Evolutionary conservation across 2,113 vertebrate species (phyloP).

Genomic region (Glaucidium brasilianum): DNA sequence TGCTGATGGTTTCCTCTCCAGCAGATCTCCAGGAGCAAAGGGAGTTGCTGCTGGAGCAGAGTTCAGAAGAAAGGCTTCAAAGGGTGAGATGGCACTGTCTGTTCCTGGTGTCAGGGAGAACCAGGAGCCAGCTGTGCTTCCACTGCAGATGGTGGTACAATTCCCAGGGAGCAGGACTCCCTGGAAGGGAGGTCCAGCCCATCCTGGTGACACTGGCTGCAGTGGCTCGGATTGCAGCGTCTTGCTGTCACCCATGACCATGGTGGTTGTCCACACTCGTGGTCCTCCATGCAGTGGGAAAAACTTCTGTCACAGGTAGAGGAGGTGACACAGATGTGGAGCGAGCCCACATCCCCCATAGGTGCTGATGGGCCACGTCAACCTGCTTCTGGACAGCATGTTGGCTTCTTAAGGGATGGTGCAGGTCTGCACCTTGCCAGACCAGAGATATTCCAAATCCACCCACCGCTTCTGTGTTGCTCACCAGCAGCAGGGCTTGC

Average conservation of each 20-base stretch:
- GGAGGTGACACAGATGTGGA: neutral
- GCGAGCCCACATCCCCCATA: neutral
- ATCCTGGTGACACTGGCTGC: neutral
- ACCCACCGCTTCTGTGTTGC: neutral
- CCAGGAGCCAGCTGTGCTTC: neutral
- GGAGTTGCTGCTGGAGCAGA: neutral
- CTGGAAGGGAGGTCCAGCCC: neutral
- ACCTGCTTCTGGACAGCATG: accelerated
- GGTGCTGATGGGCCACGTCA: accelerated
- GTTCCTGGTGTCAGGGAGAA: neutral
- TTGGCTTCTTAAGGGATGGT: neutral
- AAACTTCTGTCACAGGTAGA: neutral
- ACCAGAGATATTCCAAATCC: neutral
- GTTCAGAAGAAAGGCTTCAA: neutral
- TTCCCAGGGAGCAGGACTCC: neutral
- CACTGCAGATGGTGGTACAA: accelerated
- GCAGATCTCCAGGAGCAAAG: neutral
- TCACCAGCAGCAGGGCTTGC: neutral
- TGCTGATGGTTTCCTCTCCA: neutral
- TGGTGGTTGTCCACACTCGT: neutral
- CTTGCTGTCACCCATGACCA: neutral
- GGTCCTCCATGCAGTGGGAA: neutral
- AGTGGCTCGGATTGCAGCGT: neutral
- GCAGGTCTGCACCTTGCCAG: neutral
- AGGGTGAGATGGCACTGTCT: neutral